Conservation (phyloP, 2,888 invertebrate species). For the Epistrophe eligans region DNA sequence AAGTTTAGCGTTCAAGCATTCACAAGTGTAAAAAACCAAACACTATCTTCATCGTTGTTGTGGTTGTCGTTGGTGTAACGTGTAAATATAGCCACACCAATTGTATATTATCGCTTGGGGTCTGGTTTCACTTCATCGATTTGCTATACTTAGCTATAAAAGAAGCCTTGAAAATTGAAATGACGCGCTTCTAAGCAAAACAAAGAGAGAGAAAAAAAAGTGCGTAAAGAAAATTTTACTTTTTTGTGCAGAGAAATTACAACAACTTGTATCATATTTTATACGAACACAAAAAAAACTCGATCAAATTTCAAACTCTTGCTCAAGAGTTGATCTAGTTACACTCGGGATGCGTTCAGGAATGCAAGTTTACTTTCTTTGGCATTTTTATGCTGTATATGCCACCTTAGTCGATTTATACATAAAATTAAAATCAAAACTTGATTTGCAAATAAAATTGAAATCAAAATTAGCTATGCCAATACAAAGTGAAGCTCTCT, state of each 20-base stretch:
- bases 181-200: constrained; percentile 12
- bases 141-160: not conserved
- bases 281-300: constrained; percentile 20
- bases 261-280: constrained; percentile 38
- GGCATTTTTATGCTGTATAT: constrained; percentile 18
- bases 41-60: not conserved
- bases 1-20: constrained; percentile 55
- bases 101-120: constrained; percentile 24
- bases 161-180: constrained; percentile 14
- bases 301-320: constrained; percentile 51
- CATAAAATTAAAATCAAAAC: constrained; percentile 29
- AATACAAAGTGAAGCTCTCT: constrained; percentile 22
- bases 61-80: not conserved
- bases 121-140: constrained; percentile 61
- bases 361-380: constrained; percentile 73
- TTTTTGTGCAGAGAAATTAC: constrained; percentile 42
- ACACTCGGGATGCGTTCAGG: constrained; percentile 48
- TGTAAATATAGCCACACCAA: constrained; percentile 13
- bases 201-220: not conserved
- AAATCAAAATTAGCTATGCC: constrained; percentile 22
- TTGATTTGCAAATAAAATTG: constrained; percentile 49
- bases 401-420: not conserved
- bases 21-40: constrained; percentile 43
- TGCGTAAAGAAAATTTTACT: constrained; percentile 31
- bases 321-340: constrained; percentile 45